Base-by-base conservation (phyloP, 2,888 invertebrate species). In the Sphaeridia pumilis region DNA sequence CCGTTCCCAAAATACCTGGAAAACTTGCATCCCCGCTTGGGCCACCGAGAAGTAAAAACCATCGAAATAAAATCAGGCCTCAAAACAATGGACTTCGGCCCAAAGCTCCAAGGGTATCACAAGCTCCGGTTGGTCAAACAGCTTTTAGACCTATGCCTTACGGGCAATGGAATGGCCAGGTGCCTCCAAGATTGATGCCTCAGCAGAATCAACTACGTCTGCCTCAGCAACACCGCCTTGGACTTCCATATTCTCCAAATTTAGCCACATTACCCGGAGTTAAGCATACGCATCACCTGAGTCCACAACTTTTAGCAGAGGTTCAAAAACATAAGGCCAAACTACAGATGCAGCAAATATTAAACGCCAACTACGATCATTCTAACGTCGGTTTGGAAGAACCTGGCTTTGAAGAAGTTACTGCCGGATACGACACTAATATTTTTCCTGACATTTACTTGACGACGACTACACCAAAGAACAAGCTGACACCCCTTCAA, bases 381-480 rank as follows among this genome's bases (percentile, higher is more conserved):
- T 17, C 25, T 21, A 22, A 36, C 4, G 22, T 21, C 5, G 45
- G 25, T 12, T 22, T 7, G 10, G 45, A 21, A 25, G 45, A 45
- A 45, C 10, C 25, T 45, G 46, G 35, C 26, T 26, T 31, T 3
- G 49, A 49, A 49, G 42, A n/a, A 4, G 21, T 41, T n/a, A 58
- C 58, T 2, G 56, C 60, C 0, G 61, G 60, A 12, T 64, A 64
- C 31, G 64, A 64, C 47, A 57, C 62, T 0, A 62, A 64, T 46
- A 43, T 64, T 21, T 64, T 64, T 46, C 64, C 64, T 1, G 64
- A 64, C 38, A 64, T 64, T 56, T 64, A 64, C 43, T 64, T 64
- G 31, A 64, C 64, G 3, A 61, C 64, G 4, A 64, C 62, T 3
- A 57, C 53, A 1, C 51, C 57, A 14, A 58, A 57, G 28, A 55